A percentile compares a stretch with the other conserved stretches of the same genome.
Evolutionary conservation across 37 sponge, comb jelly and placozoan genomes (phyloP).

Genomic region (Beroe forskalii): DNA sequence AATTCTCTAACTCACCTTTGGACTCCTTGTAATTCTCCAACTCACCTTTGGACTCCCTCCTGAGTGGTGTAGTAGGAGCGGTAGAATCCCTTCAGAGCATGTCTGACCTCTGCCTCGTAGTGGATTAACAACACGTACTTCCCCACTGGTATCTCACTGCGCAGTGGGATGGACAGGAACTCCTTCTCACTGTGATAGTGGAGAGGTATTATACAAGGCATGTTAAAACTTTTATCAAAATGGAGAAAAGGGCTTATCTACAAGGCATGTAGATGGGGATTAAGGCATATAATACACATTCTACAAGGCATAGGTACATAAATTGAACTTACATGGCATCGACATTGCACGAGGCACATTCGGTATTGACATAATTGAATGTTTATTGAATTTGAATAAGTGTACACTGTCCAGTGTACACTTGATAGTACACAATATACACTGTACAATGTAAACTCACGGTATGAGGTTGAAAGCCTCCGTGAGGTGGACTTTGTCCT

Average conservation of each 20-base stretch:
- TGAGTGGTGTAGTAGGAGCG: conserved; percentile 29
- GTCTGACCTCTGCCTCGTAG: conserved; percentile 37
- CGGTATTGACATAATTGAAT: too few species aligned
- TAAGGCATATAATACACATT: too few species aligned
- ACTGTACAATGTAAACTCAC: not conserved
- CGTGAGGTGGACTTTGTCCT: not conserved
- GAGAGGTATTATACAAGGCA: not conserved
- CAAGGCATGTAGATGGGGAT: too few species aligned
- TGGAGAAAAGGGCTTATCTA: too few species aligned
- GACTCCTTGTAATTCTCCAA: too few species aligned
- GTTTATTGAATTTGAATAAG: too few species aligned
- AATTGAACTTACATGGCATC: too few species aligned
- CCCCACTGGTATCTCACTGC: not conserved
- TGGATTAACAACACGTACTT: not conserved
- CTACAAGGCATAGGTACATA: too few species aligned
- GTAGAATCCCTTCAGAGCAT: conserved; percentile 50
- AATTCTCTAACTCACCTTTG: too few species aligned
- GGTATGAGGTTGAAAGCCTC: not conserved
- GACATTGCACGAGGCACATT: too few species aligned
- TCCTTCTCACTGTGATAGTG: conserved; percentile 12
- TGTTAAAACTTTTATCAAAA: not conserved
- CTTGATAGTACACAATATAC: too few species aligned
- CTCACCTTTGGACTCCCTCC: not conserved
- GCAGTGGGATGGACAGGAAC: not conserved
- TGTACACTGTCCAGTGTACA: too few species aligned